Evolutionary conservation across 2,888 invertebrate species (phyloP), one percentile per base, ranked within the genome.

Genomic region (Oligia strigilis): DNA sequence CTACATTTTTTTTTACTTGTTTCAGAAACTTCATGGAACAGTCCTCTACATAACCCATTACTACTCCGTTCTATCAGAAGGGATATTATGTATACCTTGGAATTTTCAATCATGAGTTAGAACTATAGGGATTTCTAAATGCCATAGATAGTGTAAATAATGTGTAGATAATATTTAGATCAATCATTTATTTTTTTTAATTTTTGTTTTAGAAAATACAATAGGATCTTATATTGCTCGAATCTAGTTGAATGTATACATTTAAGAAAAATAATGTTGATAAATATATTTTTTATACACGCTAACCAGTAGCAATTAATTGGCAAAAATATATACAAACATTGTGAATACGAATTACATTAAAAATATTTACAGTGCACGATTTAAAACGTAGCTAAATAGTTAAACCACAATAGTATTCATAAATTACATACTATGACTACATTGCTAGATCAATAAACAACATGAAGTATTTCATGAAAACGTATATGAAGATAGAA

Each of bases 81-180:
- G 99, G 1, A 98, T 98, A 78, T 97, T 99, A 76, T 99, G 99
- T 93, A 98, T 99, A 93, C 99, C 99, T 36, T 99, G 99, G 99
- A 98, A 99, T 95, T 99, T 98, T 97, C 98, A 98, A 93, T 89
- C 83, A 60, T 89, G 81, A 88, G 8, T 65, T 67, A 73, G 17
- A 29, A 40, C 40, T 77, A n/a, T 52, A 80, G 36, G 58, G n/a
- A 40, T 72, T 62, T 17, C 43, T 60, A 46, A 60, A 74, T 40
- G 8, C 17, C 11, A n/a, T 70, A 65, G 43, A 43, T 77, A 65
- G 29, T 87, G 78, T 86, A 84, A 82, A 87, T 87, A 86, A 67
- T n/a, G 40, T 72, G 66, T 79, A 85, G 83, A 72, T 82, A 75
- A 49, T 66, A 77, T 67, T 67, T 79, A 86, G 75, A 76, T 75